Evolutionary conservation across 2,797 vertebrate species (phyloP), one percentile per base, ranked within the genome.

Genomic region (Halcyon smyrnensis): DNA sequence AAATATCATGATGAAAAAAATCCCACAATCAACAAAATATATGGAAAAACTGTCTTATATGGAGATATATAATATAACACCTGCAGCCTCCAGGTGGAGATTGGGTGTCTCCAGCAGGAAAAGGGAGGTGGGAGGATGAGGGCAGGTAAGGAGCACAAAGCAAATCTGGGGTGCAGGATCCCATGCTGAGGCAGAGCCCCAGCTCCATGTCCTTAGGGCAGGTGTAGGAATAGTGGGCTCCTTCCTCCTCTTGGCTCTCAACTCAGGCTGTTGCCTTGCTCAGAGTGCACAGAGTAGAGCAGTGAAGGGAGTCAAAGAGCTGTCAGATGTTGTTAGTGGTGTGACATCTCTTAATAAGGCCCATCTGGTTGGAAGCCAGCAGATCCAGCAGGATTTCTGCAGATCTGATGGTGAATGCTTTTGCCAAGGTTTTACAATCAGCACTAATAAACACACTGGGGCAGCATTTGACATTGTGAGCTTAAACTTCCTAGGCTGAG

Each of bases 261-360:
- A n/a, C 68, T 87, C 50, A 27, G 63, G 65, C 43, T 50, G 37
- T 74, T 73, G 75, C 62, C 46, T 63, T 2, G 2, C 77, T 78
- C 0, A 0, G 75, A 65, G 25, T 3, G 4, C 12, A 5, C 7
- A 8, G 80, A 67, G 39, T 14, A 48, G 80, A 53, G 45, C 48
- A 46, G 27, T 39, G 87, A 89, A 89, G 71, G 43, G 51, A 91
- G 62, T 11, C 50, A 62, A 89, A 74, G 89, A 79, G 78, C 70
- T 95, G 95, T 93, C 94, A 95, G 91, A 37, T 88, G 59, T 34
- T 57, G 57, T 93, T 93, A 97, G 94, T 30, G 12, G 60, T 90
- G 94, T 92, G 95, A 80, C 91, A 88, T 96, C 91, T 97, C 96
- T 97, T 97, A 94, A 97, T 96, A 96, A 96, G 73, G 79, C 74